phyloP scores from a whole-genome alignment of 2,888 invertebrate species.

The Fragum sueziense region DNA sequence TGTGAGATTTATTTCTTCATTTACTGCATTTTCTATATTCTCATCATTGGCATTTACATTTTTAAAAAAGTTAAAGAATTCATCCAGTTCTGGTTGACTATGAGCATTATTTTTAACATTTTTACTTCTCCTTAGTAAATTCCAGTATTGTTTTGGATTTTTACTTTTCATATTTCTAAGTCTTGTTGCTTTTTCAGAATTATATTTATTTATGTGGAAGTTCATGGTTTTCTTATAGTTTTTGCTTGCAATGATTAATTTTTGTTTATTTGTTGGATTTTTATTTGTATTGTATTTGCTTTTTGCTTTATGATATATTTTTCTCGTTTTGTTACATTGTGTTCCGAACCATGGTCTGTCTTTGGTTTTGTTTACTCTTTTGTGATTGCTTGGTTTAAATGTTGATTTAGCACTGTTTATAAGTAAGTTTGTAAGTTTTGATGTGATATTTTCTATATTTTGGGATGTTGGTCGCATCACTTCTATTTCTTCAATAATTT shows the following conservation, averaged over 20 bases:
- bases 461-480: neutral
- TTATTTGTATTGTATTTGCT: neutral
- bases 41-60: no score
- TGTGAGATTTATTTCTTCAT: neutral
- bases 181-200: neutral
- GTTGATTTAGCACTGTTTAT: neutral
- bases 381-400: neutral
- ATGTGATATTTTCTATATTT: slow-evolving; percentile 5
- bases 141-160: slow-evolving; percentile 12
- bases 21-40: neutral
- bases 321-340: slow-evolving; percentile 16
- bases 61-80: slow-evolving; percentile 18
- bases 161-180: neutral
- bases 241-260: slow-evolving; percentile 9
- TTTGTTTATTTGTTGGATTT: neutral
- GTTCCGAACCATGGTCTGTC: slow-evolving; percentile 22
- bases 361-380: neutral
- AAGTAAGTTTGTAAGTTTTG: neutral
- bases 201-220: neutral
- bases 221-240: slow-evolving; percentile 1
- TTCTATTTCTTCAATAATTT: neutral
- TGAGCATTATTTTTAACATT: neutral
- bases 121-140: neutral
- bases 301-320: slow-evolving; percentile 25
- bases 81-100: neutral